These are phyloP conservation scores for Caranx ignobilis DNA, from an alignment of 2,113 vertebrate species.

Conservation along the genomic window DNA sequence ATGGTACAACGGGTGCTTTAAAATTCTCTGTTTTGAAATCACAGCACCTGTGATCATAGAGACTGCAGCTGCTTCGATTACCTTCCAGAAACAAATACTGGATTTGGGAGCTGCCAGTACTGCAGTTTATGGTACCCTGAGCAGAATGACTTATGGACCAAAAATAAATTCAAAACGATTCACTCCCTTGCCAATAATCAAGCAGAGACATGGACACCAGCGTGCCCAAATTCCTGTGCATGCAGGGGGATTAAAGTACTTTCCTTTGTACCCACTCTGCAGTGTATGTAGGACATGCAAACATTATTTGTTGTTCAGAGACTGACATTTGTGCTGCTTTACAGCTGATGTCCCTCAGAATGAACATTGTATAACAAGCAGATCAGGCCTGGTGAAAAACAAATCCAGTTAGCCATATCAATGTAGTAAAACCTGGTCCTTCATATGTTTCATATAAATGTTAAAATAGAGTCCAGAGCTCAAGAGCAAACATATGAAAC, in stretches of 20 bases:
- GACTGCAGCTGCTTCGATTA: slow-evolving; percentile 7
- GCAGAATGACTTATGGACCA: not conserved
- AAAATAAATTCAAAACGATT: slow-evolving; percentile 4
- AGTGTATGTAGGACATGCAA: not conserved
- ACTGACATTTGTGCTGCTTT: not conserved
- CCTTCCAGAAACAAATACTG: not conserved
- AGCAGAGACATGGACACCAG: slow-evolving; percentile 21
- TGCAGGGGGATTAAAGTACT: not conserved
- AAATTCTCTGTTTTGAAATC: slow-evolving; percentile 26
- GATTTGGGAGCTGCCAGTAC: not conserved
- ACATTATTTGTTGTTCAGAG: not conserved
- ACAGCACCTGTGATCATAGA: slow-evolving; percentile 20
- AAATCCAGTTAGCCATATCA: not conserved
- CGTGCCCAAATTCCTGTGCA: not conserved
- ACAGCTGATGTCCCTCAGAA: not conserved
- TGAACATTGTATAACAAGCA: not conserved
- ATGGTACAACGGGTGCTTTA: not conserved
- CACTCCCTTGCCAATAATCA: not conserved
- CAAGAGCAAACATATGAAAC: slow-evolving; percentile 14
- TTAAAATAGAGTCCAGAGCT: slow-evolving; percentile 10
- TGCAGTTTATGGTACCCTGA: not conserved
- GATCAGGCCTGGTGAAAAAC: not conserved
- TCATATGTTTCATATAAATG: slow-evolving; percentile 13
- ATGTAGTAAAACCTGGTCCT: not conserved
- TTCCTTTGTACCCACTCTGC: not conserved